Conservation (phyloP, 1,140 invertebrate genomes). For the Laupala kohalensis region DNA sequence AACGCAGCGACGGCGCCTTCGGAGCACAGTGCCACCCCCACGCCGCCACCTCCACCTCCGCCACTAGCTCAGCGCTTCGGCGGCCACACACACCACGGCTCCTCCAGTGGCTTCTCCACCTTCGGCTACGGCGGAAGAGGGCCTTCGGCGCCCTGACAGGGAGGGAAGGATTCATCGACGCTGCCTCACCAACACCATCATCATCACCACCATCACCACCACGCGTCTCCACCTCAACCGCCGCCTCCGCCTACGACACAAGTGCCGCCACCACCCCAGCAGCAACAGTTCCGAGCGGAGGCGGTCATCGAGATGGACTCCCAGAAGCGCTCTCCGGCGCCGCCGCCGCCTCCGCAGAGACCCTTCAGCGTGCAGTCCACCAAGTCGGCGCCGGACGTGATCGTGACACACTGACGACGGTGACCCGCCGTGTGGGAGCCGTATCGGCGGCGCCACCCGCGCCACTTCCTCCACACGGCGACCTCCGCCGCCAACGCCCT, state of each 20-base stretch:
- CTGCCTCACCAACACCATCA: slow-evolving; percentile 23
- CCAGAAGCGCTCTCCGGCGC: slow-evolving; percentile 17
- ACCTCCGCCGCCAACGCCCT: not conserved
- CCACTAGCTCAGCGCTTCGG: slow-evolving; percentile 5
- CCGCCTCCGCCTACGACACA: slow-evolving; percentile 23
- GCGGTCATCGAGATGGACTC: slow-evolving; percentile 48
- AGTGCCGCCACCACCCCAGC: slow-evolving; percentile 19
- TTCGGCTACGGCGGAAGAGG: slow-evolving; percentile 39
- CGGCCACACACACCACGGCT: not conserved
- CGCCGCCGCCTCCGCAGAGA: slow-evolving; percentile 25
- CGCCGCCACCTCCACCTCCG: slow-evolving; percentile 23
- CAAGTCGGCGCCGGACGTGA: slow-evolving; percentile 76
- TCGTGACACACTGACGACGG: slow-evolving; percentile 64
- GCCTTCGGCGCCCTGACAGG: slow-evolving; percentile 22
- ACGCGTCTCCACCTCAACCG: slow-evolving; percentile 13
- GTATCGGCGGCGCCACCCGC: slow-evolving; percentile 39
- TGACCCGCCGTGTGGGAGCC: slow-evolving; percentile 36
- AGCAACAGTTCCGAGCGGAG: slow-evolving; percentile 38
- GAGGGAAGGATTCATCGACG: slow-evolving; percentile 19
- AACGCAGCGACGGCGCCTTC: slow-evolving; percentile 15
- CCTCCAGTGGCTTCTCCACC: slow-evolving; percentile 29
- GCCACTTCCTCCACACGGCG: slow-evolving; percentile 18
- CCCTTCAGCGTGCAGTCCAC: slow-evolving; percentile 63
- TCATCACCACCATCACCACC: slow-evolving; percentile 15
- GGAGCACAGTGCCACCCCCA: slow-evolving; percentile 17